Evolutionary conservation across 64 coral and sea anemone genomes (phyloP).

Genomic region (Pocillopora verrucosa): DNA sequence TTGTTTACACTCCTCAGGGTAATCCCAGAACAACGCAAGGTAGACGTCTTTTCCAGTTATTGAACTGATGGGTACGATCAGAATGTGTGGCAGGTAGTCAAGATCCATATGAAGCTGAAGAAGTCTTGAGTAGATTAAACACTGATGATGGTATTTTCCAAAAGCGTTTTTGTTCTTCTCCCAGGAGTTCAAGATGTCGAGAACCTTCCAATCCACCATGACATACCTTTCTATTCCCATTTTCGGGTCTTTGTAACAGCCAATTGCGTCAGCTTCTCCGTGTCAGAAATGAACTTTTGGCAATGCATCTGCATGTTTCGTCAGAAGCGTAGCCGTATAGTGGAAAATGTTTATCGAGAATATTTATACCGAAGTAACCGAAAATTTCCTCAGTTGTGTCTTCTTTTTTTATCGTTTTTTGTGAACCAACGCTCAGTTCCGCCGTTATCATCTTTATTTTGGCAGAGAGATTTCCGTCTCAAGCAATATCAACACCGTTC

Average conservation of each 20-base stretch:
- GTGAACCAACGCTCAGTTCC: too few species aligned
- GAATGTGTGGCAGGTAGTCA: constrained; percentile 15
- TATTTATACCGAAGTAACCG: neutral
- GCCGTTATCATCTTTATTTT: too few species aligned
- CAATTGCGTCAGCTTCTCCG: constrained; percentile 43
- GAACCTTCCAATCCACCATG: too few species aligned
- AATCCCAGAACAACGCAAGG: constrained; percentile 23
- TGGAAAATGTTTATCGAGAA: neutral
- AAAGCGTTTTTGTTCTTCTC: neutral
- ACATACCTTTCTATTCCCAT: neutral
- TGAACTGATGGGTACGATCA: constrained; percentile 39
- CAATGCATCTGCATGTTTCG: neutral
- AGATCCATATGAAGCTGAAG: too few species aligned
- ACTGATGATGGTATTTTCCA: constrained; percentile 46
- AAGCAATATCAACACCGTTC: too few species aligned
- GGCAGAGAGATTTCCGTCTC: too few species aligned
- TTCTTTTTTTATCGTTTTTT: too few species aligned
- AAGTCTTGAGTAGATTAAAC: constrained; percentile 37
- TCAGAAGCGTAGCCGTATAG: constrained; percentile 33
- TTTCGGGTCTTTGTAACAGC: neutral
- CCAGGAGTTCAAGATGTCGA: constrained; percentile 15
- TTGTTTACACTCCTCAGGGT: constrained; percentile 28
- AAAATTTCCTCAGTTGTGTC: too few species aligned
- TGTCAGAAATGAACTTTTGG: constrained; percentile 36
- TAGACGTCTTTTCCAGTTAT: neutral